Base-by-base conservation (phyloP, 37 sponge, comb jelly and placozoan genomes). In the Spongia lamella region DNA sequence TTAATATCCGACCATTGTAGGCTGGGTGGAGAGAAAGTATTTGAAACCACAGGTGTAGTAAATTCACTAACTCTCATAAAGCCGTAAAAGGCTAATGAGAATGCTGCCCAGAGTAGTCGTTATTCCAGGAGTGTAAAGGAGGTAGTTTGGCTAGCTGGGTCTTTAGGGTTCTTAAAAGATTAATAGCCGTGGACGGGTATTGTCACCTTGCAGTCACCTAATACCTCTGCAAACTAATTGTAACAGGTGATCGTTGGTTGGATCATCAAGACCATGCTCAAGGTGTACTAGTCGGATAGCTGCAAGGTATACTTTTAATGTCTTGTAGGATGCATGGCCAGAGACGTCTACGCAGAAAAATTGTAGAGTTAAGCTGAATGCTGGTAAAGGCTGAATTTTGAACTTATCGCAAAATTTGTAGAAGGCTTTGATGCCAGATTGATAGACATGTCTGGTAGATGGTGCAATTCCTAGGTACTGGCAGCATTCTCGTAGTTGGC, bases 391-490 rank as follows among this genome's bases (percentile, higher is more conserved):
- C 21, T 56, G 31, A 17, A 64, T 37, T 37, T 32, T 17, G 60
- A 38, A 32, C 39, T n/a, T 19, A 22, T 21, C 24, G 63, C 75
- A 73, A 32, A 73, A 73, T 20, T 32, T 25, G 30, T 26, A 19
- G 27, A 29, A 73, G 29, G 39, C 24, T n/a, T 73, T 73, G 22
- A 60, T 33, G 16, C 75, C 75, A 21, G 75, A 57, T 24, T 59
- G 75, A 40, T 73, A 73, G 19, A 60, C 38, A 39, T 32, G 62
- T 2, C 62, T 30, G 37, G 75, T 73, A 60, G 63, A 62, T 19
- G 58, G 34, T 26, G 69, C 69, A 17, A 68, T 24, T 27, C 43
- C 69, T 30, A 22, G 25, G 30, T 3, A 34, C 20, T 29, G 65
- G n/a, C n/a, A n/a, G n/a, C n/a, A n/a, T n/a, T n/a, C n/a, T n/a